Percentiles rank a stretch among this genome's conserved stretches.
These are phyloP conservation scores for Elegia similella DNA, from an alignment of 2,888 invertebrate genomes.

Conservation along the genomic window DNA sequence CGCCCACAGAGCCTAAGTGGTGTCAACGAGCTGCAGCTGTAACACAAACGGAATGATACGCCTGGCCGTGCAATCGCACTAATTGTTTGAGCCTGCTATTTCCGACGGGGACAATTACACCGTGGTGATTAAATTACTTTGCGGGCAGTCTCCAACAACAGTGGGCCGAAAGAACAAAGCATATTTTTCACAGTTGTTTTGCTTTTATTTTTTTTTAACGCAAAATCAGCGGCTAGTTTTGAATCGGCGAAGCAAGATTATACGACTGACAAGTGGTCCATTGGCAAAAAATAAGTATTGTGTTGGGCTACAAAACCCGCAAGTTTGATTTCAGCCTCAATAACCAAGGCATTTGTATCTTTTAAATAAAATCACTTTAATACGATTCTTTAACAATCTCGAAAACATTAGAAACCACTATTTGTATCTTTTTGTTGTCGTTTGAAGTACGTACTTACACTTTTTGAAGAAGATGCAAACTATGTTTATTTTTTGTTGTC, in stretches of 20 bases:
- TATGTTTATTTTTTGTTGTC: constrained; percentile 11
- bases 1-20: too few relatives aligned
- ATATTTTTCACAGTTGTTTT: constrained; percentile 1
- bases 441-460: not conserved
- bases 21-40: too few relatives aligned
- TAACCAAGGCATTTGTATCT: not conserved
- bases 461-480: not conserved
- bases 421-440: not conserved
- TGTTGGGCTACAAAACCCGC: constrained; percentile 23
- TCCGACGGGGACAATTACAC: too few relatives aligned
- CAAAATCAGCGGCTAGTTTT: constrained; percentile 7
- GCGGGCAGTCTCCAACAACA: too few relatives aligned
- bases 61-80: too few relatives aligned
- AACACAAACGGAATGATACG: too few relatives aligned
- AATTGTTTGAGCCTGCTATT: too few relatives aligned
- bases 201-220: constrained; percentile 3
- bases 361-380: too few relatives aligned
- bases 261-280: constrained; percentile 22
- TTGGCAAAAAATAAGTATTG: constrained; percentile 19
- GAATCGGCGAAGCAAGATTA: constrained; percentile 18
- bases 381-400: too few relatives aligned
- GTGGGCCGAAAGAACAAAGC: too few relatives aligned
- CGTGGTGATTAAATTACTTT: too few relatives aligned
- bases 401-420: too few relatives aligned
- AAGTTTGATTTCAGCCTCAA: constrained; percentile 19